phyloP scores from a whole-genome alignment of 2,113 vertebrate genomes.

The Limnothrissa miodon region DNA sequence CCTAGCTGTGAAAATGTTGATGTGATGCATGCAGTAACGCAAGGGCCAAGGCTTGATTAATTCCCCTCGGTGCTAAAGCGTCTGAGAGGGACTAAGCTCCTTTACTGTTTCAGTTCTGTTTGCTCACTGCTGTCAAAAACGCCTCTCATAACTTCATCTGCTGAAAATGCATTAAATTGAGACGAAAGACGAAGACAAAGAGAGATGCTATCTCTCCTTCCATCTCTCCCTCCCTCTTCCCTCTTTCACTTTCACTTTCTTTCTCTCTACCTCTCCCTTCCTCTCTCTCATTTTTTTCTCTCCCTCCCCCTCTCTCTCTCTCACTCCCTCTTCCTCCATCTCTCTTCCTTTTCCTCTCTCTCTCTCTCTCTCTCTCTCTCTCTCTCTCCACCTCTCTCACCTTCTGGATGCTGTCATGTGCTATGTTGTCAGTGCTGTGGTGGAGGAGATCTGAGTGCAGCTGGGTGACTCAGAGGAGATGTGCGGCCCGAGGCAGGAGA shows the following conservation, averaged over 20 bases:
- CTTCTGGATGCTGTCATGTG: constrained; percentile 10
- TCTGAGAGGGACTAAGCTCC: too few relatives aligned
- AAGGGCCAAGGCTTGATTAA: too few relatives aligned
- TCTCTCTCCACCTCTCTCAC: not conserved
- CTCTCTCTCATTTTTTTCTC: not conserved
- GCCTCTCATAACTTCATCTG: too few relatives aligned
- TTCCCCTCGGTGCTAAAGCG: too few relatives aligned
- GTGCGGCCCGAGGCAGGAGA: constrained; percentile 18
- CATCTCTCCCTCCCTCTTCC: not conserved
- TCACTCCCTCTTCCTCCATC: not conserved
- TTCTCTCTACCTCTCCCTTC: not conserved
- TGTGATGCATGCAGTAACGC: too few relatives aligned
- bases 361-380: not conserved
- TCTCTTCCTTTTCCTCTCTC: not conserved
- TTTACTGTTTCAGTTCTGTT: too few relatives aligned
- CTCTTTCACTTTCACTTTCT: not conserved
- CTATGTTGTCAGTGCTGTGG: constrained; percentile 19
- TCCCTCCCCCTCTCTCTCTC: not conserved
- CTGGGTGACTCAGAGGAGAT: constrained; percentile 30
- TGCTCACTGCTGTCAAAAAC: too few relatives aligned
- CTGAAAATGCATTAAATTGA: too few relatives aligned
- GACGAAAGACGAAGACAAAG: too few relatives aligned
- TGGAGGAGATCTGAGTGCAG: constrained; percentile 16
- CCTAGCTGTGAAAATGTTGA: too few relatives aligned
- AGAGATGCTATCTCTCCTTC: not conserved